A percentile compares a stretch with the other conserved stretches of the same genome.
phyloP scores from a whole-genome alignment of 2,113 vertebrate species.

The Chaetorhynchus papuensis region DNA sequence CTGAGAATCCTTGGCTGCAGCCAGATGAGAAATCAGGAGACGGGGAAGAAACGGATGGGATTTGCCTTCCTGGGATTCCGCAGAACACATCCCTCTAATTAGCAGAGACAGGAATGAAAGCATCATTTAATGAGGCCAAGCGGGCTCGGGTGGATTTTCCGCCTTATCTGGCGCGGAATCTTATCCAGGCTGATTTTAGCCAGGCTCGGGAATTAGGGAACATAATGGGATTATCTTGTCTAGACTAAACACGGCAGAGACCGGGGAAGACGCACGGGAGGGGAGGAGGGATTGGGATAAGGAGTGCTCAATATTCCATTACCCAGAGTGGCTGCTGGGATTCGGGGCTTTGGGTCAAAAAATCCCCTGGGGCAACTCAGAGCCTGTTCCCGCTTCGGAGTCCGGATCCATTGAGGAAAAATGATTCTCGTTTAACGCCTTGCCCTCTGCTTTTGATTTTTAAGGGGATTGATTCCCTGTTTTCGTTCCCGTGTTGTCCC shows the following conservation, averaged over 20 bases:
- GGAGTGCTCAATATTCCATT: fast-evolving
- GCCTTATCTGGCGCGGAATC: background rate
- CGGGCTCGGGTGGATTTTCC: background rate
- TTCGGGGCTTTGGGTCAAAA: background rate
- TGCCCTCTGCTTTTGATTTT: background rate
- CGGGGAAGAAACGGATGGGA: background rate
- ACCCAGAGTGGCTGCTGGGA: background rate
- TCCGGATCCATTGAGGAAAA: background rate
- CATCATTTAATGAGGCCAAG: background rate
- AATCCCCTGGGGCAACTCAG: background rate
- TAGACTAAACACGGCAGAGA: background rate
- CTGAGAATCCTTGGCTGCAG: background rate
- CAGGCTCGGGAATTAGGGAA: background rate
- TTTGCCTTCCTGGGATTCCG: background rate
- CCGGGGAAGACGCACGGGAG: background rate
- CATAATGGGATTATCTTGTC: background rate
- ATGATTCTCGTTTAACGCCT: fast-evolving
- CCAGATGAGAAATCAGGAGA: background rate
- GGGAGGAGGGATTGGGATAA: background rate
- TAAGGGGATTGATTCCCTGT: background rate
- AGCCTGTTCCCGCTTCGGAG: background rate
- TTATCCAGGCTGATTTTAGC: background rate
- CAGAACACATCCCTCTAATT: background rate
- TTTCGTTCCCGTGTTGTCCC: background rate
- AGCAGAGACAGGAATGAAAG: background rate